These are phyloP conservation scores for Paragorgia papillata DNA, from an alignment of 92 coral and sea anemone species.

Conservation along the genomic window DNA sequence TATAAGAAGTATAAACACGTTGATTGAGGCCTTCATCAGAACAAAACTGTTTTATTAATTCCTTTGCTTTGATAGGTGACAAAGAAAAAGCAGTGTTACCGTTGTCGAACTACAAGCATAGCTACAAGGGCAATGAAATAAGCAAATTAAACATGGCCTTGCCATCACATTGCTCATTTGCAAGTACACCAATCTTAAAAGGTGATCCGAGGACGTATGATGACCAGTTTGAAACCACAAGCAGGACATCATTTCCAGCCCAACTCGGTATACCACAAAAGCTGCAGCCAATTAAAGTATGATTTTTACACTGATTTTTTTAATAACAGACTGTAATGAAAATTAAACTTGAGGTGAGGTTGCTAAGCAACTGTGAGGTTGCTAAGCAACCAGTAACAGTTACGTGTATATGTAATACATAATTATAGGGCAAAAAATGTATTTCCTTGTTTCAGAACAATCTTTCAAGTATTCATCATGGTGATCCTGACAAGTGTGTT, in stretches of 20 bases:
- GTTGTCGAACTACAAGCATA: conserved; percentile 85
- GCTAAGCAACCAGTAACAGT: no score
- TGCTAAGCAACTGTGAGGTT: no score
- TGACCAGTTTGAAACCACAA: conserved; percentile 87
- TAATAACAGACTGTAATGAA: conserved; percentile 30
- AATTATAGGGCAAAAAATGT: no score
- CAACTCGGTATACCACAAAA: conserved; percentile 66
- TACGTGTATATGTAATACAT: no score
- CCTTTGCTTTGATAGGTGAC: conserved; percentile 66
- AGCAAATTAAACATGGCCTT: conserved; percentile 55
- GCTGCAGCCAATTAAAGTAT: conserved; percentile 75
- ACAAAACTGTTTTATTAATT: not conserved
- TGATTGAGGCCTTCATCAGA: no score
- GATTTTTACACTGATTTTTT: not conserved
- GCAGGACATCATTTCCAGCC: conserved; percentile 77
- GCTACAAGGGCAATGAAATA: conserved; percentile 73
- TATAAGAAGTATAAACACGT: no score
- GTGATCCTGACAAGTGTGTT: conserved; percentile 89
- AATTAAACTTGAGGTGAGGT: no score
- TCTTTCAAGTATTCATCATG: conserved; percentile 88
- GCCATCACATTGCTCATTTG: conserved; percentile 53
- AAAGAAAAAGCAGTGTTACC: conserved; percentile 89
- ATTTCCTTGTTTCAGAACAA: conserved; percentile 54
- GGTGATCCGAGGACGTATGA: conserved; percentile 79
- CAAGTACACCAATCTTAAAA: conserved; percentile 76